Evolutionary conservation across 2,888 invertebrate genomes (phyloP), one percentile per base, ranked within the genome.

Genomic region (Meandrusa payeni): DNA sequence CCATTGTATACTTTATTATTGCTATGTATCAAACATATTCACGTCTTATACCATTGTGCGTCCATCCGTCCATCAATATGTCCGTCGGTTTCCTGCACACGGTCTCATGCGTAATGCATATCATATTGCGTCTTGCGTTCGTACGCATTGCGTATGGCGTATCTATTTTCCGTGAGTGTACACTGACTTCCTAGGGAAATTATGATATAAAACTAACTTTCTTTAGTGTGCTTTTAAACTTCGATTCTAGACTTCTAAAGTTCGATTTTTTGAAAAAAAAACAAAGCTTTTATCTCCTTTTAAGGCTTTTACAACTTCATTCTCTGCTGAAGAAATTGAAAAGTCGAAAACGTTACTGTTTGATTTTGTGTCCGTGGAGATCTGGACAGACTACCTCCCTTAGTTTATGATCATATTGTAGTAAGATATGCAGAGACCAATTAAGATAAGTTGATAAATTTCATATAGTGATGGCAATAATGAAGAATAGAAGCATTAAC

Each of bases 41-140:
- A 20, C 12, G 41, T 29, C n/a, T n/a, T n/a, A 24, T 39, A 40
- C 31, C 5, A 44, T 33, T 39, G 38, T 39, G 5, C 37, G 23
- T 43, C 42, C 37, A 31, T 43, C 36, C 42, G 52, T 48, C 50
- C 51, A 57, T 59, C 59, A 51, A 62, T 61, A 55, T 48, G 54
- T 56, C 55, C 64, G 56, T 69, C 70, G 64, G 67, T 55, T 72
- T 72, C 64, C 72, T 67, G 43, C 52, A 17, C 51, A 50, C 52
- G 53, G 55, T 38, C 58, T 69, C 65, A 75, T 76, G 66, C 44
- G 61, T 69, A 69, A 76, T 73, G 64, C 69, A 75, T 65, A 51
- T 32, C 47, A 55, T 46, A 41, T 34, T 33, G 33, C 41, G 27
- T 11, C 12, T 32, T 34, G 11, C 19, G 32, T 32, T 32, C 19